Conservation (phyloP, 2,113 vertebrate genomes). For the Copsychus sechellarum region DNA sequence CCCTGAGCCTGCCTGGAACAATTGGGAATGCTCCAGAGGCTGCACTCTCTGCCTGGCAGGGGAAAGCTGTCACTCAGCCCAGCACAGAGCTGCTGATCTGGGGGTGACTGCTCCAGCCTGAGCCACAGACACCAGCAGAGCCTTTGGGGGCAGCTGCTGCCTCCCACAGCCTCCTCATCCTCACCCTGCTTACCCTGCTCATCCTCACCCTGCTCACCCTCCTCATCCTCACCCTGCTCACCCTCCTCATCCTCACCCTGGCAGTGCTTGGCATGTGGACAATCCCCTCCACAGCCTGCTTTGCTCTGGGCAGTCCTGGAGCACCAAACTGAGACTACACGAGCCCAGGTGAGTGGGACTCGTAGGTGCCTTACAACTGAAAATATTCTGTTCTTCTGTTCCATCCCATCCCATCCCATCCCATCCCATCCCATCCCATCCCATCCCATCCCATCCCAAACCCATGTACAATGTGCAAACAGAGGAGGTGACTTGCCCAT, state of each 20-base stretch:
- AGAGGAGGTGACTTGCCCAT: background rate
- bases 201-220: background rate
- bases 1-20: background rate
- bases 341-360: background rate
- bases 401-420: background rate
- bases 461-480: background rate
- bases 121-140: background rate
- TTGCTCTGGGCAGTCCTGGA: background rate
- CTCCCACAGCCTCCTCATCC: background rate
- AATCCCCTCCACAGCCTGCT: background rate
- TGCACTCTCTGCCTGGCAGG: background rate
- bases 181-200: background rate
- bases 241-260: background rate
- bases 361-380: background rate
- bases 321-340: background rate
- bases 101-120: background rate
- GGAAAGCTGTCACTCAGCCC: background rate
- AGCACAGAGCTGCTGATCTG: background rate
- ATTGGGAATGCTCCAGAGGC: background rate
- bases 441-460: background rate
- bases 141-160: background rate
- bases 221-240: background rate
- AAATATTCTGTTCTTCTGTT: background rate
- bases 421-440: background rate
- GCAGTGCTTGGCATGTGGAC: accelerated